Percentiles rank a stretch among this genome's conserved stretches.
Conservation (phyloP, 2,797 vertebrate genomes). For the Sciurus vulgaris region DNA sequence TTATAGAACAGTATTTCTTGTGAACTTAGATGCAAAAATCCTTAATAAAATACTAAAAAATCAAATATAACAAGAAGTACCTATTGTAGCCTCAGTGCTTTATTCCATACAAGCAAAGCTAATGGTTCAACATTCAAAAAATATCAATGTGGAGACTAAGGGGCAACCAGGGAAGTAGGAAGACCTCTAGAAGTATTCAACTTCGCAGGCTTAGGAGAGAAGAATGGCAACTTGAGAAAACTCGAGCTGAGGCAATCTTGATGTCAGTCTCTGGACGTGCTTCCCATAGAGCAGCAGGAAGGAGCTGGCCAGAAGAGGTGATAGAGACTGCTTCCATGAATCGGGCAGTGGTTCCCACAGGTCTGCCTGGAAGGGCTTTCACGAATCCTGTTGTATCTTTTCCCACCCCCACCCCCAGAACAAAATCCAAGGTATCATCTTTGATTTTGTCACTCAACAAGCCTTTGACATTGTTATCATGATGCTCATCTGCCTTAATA, state of each 20-base stretch:
- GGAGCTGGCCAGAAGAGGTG: background rate
- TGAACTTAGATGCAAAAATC: slow-evolving; percentile 16
- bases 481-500: slow-evolving; percentile 99
- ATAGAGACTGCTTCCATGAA: too few species aligned
- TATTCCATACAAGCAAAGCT: background rate
- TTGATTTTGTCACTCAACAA: slow-evolving; percentile 99
- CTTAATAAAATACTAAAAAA: background rate
- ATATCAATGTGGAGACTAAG: background rate
- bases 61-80: background rate
- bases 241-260: background rate
- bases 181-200: background rate
- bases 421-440: slow-evolving; percentile 95
- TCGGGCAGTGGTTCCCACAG: background rate
- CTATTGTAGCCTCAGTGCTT: background rate
- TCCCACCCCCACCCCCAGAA: slow-evolving; percentile 89
- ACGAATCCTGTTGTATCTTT: background rate
- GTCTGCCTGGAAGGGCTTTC: background rate
- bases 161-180: background rate
- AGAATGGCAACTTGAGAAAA: background rate
- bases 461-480: slow-evolving; percentile 99
- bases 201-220: background rate
- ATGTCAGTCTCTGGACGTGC: background rate
- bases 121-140: background rate
- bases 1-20: background rate
- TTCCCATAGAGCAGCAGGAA: background rate